These are phyloP conservation scores for Drosophila colorata DNA, from an alignment of 2,888 invertebrate species.

Conservation along the genomic window DNA sequence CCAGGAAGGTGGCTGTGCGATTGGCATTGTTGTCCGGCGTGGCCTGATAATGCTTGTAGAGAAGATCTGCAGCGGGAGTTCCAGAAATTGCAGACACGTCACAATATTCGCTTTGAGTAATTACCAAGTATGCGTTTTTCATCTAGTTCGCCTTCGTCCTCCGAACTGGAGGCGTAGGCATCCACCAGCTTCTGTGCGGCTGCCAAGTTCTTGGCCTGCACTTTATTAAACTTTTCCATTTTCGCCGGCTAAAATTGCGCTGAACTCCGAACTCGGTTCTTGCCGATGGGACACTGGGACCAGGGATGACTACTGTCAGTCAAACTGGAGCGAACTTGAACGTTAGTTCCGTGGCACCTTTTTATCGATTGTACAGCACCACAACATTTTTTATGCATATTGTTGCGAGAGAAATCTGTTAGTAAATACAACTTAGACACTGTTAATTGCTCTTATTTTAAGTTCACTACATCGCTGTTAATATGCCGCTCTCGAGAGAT, in stretches of 20 bases:
- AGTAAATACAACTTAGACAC: no score
- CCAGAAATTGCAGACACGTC: conserved; percentile 53
- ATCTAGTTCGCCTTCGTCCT: conserved; percentile 86
- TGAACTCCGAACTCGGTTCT: neutral
- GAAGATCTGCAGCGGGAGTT: conserved; percentile 82
- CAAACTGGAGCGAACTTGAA: neutral
- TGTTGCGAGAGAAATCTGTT: no score
- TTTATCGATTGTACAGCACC: neutral
- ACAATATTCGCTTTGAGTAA: conserved; percentile 3
- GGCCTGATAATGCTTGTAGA: conserved; percentile 86
- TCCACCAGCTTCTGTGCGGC: conserved; percentile 86
- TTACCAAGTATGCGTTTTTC: conserved; percentile 86
- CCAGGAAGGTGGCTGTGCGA: conserved; percentile 86
- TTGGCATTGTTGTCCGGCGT: conserved; percentile 28
- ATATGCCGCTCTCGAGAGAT: no score
- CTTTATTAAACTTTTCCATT: conserved; percentile 77
- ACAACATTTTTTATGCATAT: neutral
- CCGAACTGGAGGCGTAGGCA: conserved; percentile 86
- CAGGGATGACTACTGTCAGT: conserved; percentile 1
- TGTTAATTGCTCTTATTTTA: no score
- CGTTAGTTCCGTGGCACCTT: neutral
- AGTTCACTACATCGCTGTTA: no score
- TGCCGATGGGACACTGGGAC: neutral
- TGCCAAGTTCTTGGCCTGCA: conserved; percentile 86
- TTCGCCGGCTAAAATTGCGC: conserved; percentile 28